Base-by-base conservation (phyloP, 1,140 invertebrate genomes). In the Muscidifurax raptorellus region DNA sequence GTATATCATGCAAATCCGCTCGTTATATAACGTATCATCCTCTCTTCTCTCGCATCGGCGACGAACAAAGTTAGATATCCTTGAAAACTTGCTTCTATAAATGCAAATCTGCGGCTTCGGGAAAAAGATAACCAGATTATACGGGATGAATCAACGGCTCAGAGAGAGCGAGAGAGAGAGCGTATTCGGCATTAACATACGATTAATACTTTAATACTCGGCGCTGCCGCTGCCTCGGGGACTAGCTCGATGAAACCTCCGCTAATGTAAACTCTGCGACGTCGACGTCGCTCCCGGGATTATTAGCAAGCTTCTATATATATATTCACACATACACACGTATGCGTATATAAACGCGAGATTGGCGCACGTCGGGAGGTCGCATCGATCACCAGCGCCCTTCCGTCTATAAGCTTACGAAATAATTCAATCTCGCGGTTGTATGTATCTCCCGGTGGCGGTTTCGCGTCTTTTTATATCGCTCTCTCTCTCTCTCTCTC, bases 151-250 rank as follows among this genome's bases (percentile, higher is more conserved):
- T 59, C 52, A 59, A 59, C 52, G 52, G 52, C 52, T 59, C 52
- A 59, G 52, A n/a, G 52, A 59, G 52, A 13, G 22, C 5, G 32
- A 0, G 32, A 36, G 32, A 36, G 0, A 36, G 32, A 40, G 27
- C 67, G 67, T 69, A 30, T 69, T 69, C n/a, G 36, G 64, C 66
- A 69, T 80, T 69, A 80, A 27, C 78, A 44, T 44, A 28, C 64
- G 64, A 80, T 80, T 80, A 44, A 80, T 67, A 69, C 64, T 40
- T 69, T 44, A 69, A 69, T 30, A 69, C 28, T 27, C 52, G 52
- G 0, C 22, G 1, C 15, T 44, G 47, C 75, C 22, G 22, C 40
- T 25, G 18, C 44, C 18, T 59, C 27, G 13, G 47, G 25, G 52
- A 47, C 4, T 30, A 59, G 52, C 52, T 59, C 44, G 25, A 47